phyloP scores from a whole-genome alignment of 2,888 invertebrate genomes.

The Lydus trimaculatus region DNA sequence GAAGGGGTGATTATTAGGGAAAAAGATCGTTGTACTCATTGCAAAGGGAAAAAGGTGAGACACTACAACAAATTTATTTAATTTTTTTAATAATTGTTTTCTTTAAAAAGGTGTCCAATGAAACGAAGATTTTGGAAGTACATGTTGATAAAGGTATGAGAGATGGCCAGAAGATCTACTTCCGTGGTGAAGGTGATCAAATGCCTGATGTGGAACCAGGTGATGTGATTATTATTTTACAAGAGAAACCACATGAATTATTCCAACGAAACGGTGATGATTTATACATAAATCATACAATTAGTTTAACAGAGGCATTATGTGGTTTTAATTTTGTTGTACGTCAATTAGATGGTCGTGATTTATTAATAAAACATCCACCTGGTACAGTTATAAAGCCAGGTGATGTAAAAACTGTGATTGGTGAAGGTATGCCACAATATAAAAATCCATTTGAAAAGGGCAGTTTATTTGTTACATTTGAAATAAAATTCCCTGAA shows the following conservation, averaged over 20 bases:
- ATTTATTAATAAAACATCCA: conserved; percentile 77
- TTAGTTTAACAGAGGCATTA: conserved; percentile 86
- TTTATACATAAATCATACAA: conserved; percentile 74
- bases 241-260: conserved; percentile 78
- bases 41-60: conserved; percentile 77
- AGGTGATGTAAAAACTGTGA: conserved; percentile 78
- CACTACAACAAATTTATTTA: neutral
- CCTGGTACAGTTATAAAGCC: conserved; percentile 87
- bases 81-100: neutral
- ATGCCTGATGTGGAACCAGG: conserved; percentile 86
- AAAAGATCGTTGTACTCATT: conserved; percentile 81
- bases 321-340: conserved; percentile 88
- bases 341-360: conserved; percentile 89
- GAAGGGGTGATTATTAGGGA: conserved; percentile 80
- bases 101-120: conserved; percentile 67
- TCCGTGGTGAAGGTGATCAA: conserved; percentile 91
- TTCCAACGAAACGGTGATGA: conserved; percentile 83
- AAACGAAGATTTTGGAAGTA: conserved; percentile 86
- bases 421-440: conserved; percentile 90
- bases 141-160: conserved; percentile 88
- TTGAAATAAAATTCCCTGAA: conserved; percentile 85
- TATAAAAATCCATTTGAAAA: conserved; percentile 84
- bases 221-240: conserved; percentile 87
- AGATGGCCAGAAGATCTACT: conserved; percentile 84
- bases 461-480: conserved; percentile 87